A percentile compares a stretch with the other conserved stretches of the same genome.
These are phyloP conservation scores for Girardinichthys multiradiatus DNA, from an alignment of 2,113 vertebrate species.

Conservation along the genomic window DNA sequence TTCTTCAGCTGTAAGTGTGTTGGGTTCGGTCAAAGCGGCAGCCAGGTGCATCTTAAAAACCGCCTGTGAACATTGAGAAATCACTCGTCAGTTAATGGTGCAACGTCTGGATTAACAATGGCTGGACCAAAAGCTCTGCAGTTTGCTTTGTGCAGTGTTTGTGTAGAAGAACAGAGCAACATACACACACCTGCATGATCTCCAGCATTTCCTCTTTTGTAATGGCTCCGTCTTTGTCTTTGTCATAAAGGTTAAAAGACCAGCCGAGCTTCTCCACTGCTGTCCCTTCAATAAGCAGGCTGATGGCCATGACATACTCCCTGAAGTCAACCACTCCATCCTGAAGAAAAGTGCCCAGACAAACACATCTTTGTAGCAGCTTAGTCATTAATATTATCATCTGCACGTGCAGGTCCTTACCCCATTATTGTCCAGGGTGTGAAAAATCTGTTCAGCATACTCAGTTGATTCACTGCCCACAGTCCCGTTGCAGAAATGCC, in stretches of 20 bases:
- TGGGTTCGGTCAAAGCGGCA: constrained; percentile 66
- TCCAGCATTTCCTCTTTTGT: constrained; percentile 74
- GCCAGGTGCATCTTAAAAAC: no score
- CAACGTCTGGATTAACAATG: background rate
- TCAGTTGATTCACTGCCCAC: constrained; percentile 64
- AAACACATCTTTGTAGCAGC: no score
- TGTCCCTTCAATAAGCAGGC: no score
- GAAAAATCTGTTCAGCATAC: constrained; percentile 71
- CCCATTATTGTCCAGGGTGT: no score
- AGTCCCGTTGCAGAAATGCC: no score
- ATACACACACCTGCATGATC: constrained; percentile 9
- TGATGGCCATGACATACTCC: no score
- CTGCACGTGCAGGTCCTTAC: no score
- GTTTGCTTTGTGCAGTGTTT: background rate
- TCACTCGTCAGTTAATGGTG: background rate
- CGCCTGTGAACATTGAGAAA: constrained; percentile 53
- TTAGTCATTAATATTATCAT: no score
- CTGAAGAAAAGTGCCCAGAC: no score
- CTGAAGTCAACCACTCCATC: constrained; percentile 73
- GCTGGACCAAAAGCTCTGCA: background rate
- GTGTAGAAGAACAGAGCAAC: no score
- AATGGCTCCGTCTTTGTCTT: constrained; percentile 71
- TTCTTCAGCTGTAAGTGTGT: constrained; percentile 72
- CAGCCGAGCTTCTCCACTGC: constrained; percentile 79
- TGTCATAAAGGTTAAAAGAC: no score